Base-by-base conservation (phyloP, 2,888 invertebrate species). In the Calliopum simillimum region DNA sequence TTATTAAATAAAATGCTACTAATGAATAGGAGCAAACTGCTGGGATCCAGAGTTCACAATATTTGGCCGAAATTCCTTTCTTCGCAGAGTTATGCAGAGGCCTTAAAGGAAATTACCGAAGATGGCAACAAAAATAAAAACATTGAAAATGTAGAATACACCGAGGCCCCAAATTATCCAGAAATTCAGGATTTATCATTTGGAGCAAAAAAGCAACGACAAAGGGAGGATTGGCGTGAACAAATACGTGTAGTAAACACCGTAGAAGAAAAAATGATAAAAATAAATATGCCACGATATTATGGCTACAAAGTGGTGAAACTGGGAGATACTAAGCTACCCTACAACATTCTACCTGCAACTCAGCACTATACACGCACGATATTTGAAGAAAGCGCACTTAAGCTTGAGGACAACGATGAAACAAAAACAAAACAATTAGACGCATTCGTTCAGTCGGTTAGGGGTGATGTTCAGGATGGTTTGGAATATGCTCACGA, bases 211-310 rank as follows among this genome's bases (percentile, higher is more conserved):
- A 86, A 87, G 70, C 82, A 86, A 77, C 88, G 90, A 55, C 82
- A 86, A 69, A 84, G 87, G 0, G 81, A 88, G 73, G 75, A 79
- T 2, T 85, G 88, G 83, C 86, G 91, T 78, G 87, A 91, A 16
- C 88, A 89, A 79, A 89, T 95, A 14, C 88, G 89, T 81, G 83
- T 87, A 1, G 79, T 93, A 13, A 88, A 90, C 69, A 94, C 94
- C 0, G 89, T 95, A 0, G 96, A 96, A 86, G 94, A 95, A 82
- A 96, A 96, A 81, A 88, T 94, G 77, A 90, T 94, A 65, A 93
- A 93, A 77, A 80, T 95, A 25, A 95, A 95, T 82, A 92, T 95
- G 90, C 94, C 93, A 0, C 89, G 89, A 62, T 95, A 92, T 83
- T 96, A 93, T 83, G 95, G 96, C 2, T 95, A 91, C 87, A 89